A percentile compares a stretch with the other conserved stretches of the same genome.
Conservation (phyloP, 2,797 vertebrate genomes). For the Diplodus puntazzo region DNA sequence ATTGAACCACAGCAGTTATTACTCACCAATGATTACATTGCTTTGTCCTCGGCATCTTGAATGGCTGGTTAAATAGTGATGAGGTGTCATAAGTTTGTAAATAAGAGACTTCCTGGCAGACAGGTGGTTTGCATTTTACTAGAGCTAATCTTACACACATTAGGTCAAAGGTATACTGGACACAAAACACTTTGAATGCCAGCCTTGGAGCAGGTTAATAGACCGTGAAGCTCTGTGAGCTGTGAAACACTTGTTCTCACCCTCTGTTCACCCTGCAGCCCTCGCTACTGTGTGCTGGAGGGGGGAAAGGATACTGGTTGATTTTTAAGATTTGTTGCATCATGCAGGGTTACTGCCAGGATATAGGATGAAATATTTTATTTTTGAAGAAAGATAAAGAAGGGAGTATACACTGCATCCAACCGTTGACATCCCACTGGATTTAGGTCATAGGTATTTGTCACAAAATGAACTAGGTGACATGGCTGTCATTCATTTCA, state of each 20-base stretch:
- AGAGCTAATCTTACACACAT: conserved; percentile 77
- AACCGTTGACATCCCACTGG: neutral
- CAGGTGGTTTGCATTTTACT: conserved; percentile 80
- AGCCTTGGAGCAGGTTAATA: conserved; percentile 64
- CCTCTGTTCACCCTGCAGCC: conserved; percentile 50
- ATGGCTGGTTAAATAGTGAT: conserved; percentile 73
- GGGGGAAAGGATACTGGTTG: neutral
- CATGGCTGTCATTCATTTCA: neutral
- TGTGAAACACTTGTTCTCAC: conserved; percentile 67
- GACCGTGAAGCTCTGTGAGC: conserved; percentile 54
- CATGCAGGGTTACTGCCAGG: neutral
- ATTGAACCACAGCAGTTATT: neutral
- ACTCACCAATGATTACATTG: neutral
- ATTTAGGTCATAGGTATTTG: neutral
- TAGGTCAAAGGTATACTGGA: conserved; percentile 75
- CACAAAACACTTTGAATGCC: conserved; percentile 29
- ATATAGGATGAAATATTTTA: neutral
- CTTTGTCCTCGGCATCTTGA: conserved; percentile 29
- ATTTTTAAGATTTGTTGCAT: conserved; percentile 24
- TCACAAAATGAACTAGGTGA: neutral
- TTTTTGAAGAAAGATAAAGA: neutral
- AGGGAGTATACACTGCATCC: neutral
- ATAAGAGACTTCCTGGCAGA: conserved; percentile 70
- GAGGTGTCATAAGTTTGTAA: conserved; percentile 62
- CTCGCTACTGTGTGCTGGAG: conserved; percentile 71